A percentile compares a stretch with the other conserved stretches of the same genome.
Conservation (phyloP, 1,140 invertebrate genomes). For the Drosophila tani region DNA sequence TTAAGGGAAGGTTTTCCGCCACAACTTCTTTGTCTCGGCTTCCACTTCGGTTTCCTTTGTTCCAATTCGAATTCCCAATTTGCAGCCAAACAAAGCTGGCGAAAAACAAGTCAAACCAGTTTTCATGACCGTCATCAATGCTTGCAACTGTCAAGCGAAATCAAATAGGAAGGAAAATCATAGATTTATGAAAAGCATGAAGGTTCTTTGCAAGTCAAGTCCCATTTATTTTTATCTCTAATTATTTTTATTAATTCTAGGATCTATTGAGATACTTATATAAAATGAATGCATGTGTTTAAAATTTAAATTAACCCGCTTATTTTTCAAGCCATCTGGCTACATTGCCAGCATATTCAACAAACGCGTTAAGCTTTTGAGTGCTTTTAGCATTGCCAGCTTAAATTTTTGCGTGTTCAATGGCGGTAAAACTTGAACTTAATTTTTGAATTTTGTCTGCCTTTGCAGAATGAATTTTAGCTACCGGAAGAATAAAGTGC, state of each 20-base stretch:
- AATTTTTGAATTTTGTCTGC: not conserved
- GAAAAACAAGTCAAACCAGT: slow-evolving; percentile 61
- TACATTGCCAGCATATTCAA: not conserved
- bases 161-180: not conserved
- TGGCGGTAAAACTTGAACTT: slow-evolving; percentile 2
- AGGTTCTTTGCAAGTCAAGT: not conserved
- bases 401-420: not conserved
- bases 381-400: slow-evolving; percentile 8
- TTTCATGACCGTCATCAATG: slow-evolving; percentile 10
- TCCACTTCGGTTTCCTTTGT: slow-evolving; percentile 32
- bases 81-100: slow-evolving; percentile 32
- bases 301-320: slow-evolving; percentile 17
- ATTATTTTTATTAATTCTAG: not conserved
- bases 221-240: no score
- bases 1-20: slow-evolving; percentile 14
- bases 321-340: slow-evolving; percentile 3
- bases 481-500: no score
- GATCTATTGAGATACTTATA: not conserved
- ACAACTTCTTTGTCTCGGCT: slow-evolving; percentile 28
- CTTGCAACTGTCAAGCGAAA: not conserved
- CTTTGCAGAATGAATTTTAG: not conserved
- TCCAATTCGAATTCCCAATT: slow-evolving; percentile 5
- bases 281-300: not conserved
- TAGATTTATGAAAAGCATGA: not conserved
- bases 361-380: not conserved